Base-by-base conservation (phyloP, 23 tunicate genomes). In the Ciona savignyi region DNA sequence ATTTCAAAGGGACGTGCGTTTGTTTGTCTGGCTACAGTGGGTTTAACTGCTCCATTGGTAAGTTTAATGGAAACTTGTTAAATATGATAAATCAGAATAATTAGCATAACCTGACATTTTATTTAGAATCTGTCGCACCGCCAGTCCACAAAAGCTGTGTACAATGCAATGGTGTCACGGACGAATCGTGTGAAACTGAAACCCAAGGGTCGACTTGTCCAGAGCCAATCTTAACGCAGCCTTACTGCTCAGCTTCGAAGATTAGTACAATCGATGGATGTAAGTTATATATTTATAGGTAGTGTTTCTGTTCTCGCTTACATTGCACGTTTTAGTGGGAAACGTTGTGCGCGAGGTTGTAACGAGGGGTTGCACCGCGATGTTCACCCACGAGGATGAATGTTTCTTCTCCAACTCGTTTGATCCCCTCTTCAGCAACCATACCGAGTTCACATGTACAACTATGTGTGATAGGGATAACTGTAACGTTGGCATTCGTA, bases 1-100 rank as follows among this genome's bases (percentile, higher is more conserved):
- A 68, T 32, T 25, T 78, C 11, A 68, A 74, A 2, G 82, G 82
- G 23, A 34, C 3, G 30, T 78, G 82, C 33, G 74, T 68, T 48
- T 78, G 82, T 51, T 51, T 51, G 1, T 1, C 29, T 2, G 82
- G 82, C 2, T 78, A 19, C 42, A 48, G 49, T 23, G 74, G 82
- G 68, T 35, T 35, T 27, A 78, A 78, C 62, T 76, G 80, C 22
- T 69, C 73, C 56, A 42, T 15, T 6, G 56, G 56, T 42, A 42
- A 42, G 15, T 42, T n/a, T n/a, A n/a, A n/a, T n/a, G n/a, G n/a
- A n/a, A n/a, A n/a, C n/a, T n/a, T n/a, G n/a, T n/a, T n/a, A n/a
- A n/a, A n/a, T n/a, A n/a, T n/a, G n/a, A n/a, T n/a, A n/a, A n/a
- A n/a, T n/a, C n/a, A n/a, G n/a, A n/a, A n/a, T n/a, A n/a, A n/a